phyloP scores from a whole-genome alignment of 2,797 vertebrate species.

The Ambastaia sidthimunki region DNA sequence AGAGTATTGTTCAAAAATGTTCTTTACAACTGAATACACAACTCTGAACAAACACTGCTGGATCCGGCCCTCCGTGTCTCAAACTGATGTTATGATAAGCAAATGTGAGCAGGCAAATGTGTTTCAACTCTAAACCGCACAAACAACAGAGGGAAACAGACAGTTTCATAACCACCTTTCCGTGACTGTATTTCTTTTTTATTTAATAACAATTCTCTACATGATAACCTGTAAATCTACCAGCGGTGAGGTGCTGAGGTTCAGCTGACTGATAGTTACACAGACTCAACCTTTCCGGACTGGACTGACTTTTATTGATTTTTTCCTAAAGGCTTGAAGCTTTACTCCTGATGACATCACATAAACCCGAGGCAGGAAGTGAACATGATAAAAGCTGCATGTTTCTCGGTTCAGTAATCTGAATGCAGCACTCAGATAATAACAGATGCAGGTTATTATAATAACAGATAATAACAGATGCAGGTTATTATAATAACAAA shows the following conservation, averaged over 20 bases:
- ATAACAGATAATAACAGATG: too few relatives aligned
- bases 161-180: conserved; percentile 37
- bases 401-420: not conserved
- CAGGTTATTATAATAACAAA: too few relatives aligned
- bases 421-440: conserved; percentile 1
- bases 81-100: not conserved
- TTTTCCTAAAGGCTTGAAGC: conserved; percentile 23
- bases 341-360: conserved; percentile 40
- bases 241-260: not conserved
- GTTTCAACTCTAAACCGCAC: not conserved
- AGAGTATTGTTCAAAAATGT: not conserved
- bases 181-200: conserved; percentile 32
- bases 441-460: too few relatives aligned
- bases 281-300: conserved; percentile 27
- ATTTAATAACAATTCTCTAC: conserved; percentile 41
- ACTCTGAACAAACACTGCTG: not conserved
- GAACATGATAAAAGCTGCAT: not conserved
- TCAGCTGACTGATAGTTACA: conserved; percentile 23
- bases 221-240: conserved; percentile 27
- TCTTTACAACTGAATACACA: not conserved
- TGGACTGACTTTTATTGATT: conserved; percentile 53
- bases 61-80: not conserved
- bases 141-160: not conserved
- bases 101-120: conserved; percentile 5
- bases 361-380: not conserved